Conservation (phyloP, 2,113 vertebrate species). For the Bos javanicus region DNA sequence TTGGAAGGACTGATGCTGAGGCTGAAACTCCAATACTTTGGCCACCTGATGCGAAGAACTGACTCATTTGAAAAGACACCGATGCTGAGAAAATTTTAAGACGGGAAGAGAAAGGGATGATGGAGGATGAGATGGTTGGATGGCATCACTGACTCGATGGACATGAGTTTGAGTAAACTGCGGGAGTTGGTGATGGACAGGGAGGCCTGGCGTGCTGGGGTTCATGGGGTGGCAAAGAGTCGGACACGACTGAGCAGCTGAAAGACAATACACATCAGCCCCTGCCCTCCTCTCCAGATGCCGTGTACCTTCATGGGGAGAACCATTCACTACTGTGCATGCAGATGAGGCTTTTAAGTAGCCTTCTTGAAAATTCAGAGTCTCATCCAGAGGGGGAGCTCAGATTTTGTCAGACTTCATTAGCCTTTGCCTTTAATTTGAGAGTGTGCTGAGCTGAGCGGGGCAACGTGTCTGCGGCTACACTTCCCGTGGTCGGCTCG, state of each 20-base stretch:
- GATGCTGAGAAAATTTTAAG: not conserved
- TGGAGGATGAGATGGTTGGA: not conserved
- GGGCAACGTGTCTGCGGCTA: fast-evolving
- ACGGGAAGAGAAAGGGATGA: fast-evolving
- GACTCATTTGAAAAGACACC: not conserved
- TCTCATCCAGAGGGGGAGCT: no score
- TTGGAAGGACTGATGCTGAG: not conserved
- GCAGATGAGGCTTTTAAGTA: not conserved
- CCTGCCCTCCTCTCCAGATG: fast-evolving
- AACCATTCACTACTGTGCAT: not conserved
- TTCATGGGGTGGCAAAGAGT: not conserved
- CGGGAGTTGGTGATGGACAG: fast-evolving
- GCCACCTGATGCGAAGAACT: not conserved
- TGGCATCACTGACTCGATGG: not conserved
- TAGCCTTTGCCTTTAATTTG: not conserved
- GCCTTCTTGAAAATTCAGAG: not conserved
- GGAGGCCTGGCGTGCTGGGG: fast-evolving
- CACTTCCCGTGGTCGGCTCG: fast-evolving
- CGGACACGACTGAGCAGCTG: fast-evolving
- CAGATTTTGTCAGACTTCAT: not conserved
- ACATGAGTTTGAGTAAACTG: not conserved
- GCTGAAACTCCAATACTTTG: not conserved
- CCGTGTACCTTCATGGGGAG: fast-evolving
- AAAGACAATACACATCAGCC: fast-evolving
- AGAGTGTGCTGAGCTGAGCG: not conserved